These are phyloP conservation scores for Cardiocondyla obscurior DNA, from an alignment of 1,140 invertebrate genomes.

Conservation along the genomic window DNA sequence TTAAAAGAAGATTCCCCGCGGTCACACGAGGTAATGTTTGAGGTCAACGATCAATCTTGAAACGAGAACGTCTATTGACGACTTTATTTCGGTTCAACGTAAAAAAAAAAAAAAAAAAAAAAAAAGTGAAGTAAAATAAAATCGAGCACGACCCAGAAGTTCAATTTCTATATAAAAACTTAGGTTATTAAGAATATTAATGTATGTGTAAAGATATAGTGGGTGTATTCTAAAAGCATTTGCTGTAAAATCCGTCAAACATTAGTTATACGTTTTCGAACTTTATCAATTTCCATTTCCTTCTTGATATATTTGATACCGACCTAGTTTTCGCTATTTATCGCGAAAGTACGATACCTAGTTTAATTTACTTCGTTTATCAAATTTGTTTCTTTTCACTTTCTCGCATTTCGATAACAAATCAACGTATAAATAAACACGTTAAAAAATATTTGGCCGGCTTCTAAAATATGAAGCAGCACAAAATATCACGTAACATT, in stretches of 20 bases:
- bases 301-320: neutral
- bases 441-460: neutral
- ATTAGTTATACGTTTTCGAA: neutral
- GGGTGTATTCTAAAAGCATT: neutral
- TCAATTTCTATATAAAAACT: neutral
- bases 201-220: neutral
- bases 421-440: no score
- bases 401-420: neutral
- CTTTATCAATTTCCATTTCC: neutral
- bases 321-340: neutral
- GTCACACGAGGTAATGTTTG: conserved; percentile 9
- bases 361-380: neutral
- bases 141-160: neutral
- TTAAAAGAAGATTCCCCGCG: conserved; percentile 44
- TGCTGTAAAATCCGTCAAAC: neutral
- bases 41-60: conserved; percentile 35
- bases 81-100: conserved; percentile 1
- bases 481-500: conserved; percentile 22
- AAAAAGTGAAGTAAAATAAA: no score
- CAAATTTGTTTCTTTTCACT: neutral
- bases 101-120: no score
- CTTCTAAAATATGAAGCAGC: neutral
- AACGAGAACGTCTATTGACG: neutral
- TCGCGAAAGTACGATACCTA: neutral
- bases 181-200: neutral